Percentiles rank a stretch among this genome's conserved stretches.
phyloP scores from a whole-genome alignment of 2,797 vertebrate species.

The Rallus crepitans region DNA sequence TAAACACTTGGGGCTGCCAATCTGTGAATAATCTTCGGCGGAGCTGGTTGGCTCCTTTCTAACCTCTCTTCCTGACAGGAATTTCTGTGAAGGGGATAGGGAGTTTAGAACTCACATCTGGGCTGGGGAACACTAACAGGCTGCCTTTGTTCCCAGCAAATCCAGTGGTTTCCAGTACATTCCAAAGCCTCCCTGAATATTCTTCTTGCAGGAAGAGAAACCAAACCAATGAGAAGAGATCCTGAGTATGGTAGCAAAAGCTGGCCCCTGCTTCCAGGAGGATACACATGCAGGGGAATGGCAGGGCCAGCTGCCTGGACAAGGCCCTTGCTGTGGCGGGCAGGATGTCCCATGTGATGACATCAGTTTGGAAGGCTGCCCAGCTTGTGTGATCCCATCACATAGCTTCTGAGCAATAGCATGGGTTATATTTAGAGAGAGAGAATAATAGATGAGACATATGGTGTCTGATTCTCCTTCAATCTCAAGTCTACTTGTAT shows the following conservation, averaged over 20 bases:
- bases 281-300: not conserved
- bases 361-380: constrained; percentile 18
- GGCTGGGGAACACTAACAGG: not conserved
- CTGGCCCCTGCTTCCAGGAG: not conserved
- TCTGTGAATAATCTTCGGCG: constrained; percentile 18
- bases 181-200: not conserved
- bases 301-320: constrained; percentile 40
- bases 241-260: not conserved
- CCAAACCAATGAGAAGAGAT: not conserved
- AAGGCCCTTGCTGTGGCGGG: not conserved
- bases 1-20: constrained; percentile 21
- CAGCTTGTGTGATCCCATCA: not conserved
- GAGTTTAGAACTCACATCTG: not conserved
- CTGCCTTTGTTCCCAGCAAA: not conserved
- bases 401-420: not conserved
- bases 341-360: constrained; percentile 47
- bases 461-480: not conserved
- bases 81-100: constrained; percentile 1
- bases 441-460: not conserved
- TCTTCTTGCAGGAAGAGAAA: constrained; percentile 17
- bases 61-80: constrained; percentile 32
- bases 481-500: not conserved
- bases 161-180: constrained; percentile 5
- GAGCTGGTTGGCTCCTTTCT: constrained; percentile 20
- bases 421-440: not conserved